These are phyloP conservation scores for Herpetotheres cachinnans DNA, from an alignment of 2,113 vertebrate species.

Conservation along the genomic window DNA sequence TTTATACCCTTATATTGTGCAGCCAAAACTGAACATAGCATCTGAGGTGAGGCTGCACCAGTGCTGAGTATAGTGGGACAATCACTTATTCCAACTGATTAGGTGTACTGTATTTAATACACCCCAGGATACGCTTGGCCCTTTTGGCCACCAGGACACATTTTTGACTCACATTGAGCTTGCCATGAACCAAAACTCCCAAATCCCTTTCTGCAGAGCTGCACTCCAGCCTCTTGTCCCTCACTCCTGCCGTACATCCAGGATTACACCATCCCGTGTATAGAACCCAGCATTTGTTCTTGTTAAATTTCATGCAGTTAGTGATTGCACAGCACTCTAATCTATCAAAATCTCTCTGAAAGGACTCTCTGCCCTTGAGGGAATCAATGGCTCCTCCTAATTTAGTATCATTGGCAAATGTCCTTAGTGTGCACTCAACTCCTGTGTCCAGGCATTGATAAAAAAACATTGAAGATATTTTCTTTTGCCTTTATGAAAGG, in stretches of 20 bases:
- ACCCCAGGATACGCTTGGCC: rapidly evolving
- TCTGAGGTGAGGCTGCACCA: neutral
- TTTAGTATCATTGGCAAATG: neutral
- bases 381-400: neutral
- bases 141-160: neutral
- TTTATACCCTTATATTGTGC: neutral
- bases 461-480: neutral
- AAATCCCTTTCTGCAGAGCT: neutral
- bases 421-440: neutral
- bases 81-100: neutral
- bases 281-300: neutral
- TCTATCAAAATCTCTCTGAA: neutral
- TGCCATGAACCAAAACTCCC: rapidly evolving
- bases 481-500: neutral
- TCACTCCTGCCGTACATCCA: neutral
- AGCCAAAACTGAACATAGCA: neutral
- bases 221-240: neutral
- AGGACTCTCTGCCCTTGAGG: neutral
- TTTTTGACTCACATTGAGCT: neutral
- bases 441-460: neutral
- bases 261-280: neutral
- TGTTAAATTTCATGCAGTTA: neutral
- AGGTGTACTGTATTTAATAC: neutral
- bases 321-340: neutral
- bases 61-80: neutral